These are phyloP conservation scores for Acyrthosiphon pisum DNA, from an alignment of 1,140 invertebrate genomes.

Conservation along the genomic window DNA sequence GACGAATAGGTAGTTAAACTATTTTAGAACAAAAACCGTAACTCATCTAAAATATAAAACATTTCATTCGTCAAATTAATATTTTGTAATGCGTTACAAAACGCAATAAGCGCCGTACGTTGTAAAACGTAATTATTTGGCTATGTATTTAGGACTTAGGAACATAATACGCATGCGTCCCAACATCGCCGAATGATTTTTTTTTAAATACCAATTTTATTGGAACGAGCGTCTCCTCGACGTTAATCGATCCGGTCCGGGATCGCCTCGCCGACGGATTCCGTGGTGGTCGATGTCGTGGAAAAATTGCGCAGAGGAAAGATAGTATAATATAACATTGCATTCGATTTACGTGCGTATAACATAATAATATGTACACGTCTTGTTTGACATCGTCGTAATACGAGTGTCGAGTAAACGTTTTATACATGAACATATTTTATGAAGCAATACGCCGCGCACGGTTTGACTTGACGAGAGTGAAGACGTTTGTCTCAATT, in stretches of 20 bases:
- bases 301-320: not conserved
- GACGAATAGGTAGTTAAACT: no score
- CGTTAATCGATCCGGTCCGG: not conserved
- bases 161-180: no score
- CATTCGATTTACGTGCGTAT: not conserved
- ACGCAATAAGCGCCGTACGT: no score
- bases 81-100: no score
- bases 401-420: not conserved
- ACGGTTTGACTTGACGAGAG: not conserved
- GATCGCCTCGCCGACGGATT: not conserved
- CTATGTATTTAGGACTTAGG: no score
- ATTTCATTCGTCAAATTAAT: no score
- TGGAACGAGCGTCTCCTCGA: not conserved
- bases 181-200: not conserved
- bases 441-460: no score
- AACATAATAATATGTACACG: not conserved
- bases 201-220: not conserved
- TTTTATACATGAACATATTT: no score
- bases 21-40: no score
- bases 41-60: no score
- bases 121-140: no score
- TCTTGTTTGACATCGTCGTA: not conserved
- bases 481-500: not conserved
- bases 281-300: not conserved
- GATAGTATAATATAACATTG: not conserved